Percentiles rank a stretch among this genome's conserved stretches.
phyloP scores from a whole-genome alignment of 92 coral and sea anemone species.

The Bergia sp. region DNA sequence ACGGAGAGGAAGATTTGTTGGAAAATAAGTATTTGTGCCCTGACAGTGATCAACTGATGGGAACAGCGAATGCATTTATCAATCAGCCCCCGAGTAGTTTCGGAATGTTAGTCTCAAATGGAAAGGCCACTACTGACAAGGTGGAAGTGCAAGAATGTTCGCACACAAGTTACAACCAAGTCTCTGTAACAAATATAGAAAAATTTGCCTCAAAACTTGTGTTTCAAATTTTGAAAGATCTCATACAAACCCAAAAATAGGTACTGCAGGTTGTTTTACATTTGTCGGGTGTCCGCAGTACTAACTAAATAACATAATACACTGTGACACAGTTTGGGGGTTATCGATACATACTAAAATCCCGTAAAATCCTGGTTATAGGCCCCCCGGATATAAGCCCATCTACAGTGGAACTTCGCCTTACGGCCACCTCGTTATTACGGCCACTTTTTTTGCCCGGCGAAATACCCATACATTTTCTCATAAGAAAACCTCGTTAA shows the following conservation, averaged over 20 bases:
- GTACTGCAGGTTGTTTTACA: not conserved
- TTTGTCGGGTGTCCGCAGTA: not conserved
- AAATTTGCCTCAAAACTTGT: conserved; percentile 19
- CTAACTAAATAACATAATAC: too few relatives aligned
- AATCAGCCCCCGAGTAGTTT: not conserved
- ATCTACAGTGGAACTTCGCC: too few relatives aligned
- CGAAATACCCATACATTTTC: too few relatives aligned
- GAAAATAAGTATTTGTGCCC: not conserved
- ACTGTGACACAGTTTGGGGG: too few relatives aligned
- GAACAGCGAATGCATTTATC: not conserved
- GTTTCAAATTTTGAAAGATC: conserved; percentile 11
- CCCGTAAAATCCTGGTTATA: too few relatives aligned
- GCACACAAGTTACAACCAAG: not conserved
- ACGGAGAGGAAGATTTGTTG: not conserved
- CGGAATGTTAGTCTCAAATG: not conserved
- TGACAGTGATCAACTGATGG: not conserved
- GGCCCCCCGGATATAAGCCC: too few relatives aligned
- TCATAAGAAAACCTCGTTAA: too few relatives aligned
- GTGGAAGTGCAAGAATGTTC: not conserved
- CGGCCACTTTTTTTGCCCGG: too few relatives aligned
- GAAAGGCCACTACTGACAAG: not conserved
- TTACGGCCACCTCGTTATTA: too few relatives aligned
- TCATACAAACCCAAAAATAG: not conserved
- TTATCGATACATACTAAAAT: too few relatives aligned
- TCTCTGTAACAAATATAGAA: not conserved